Evolutionary conservation across 2,113 vertebrate species (phyloP).

Genomic region (Candoia aspera): DNA sequence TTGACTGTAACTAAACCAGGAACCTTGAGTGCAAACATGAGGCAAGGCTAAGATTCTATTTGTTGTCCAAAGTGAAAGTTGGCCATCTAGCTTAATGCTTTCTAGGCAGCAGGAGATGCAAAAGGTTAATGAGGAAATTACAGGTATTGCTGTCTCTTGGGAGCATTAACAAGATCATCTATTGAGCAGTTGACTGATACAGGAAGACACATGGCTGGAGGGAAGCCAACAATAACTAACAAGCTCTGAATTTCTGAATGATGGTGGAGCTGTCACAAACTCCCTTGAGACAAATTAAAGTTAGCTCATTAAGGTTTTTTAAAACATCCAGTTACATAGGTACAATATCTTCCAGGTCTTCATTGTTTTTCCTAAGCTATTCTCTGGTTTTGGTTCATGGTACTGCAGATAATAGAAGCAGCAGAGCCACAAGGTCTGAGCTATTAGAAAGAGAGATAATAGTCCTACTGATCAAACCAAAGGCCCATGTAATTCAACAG

Average conservation of each 20-base stretch:
- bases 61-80: not conserved
- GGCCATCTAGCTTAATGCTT: not conserved
- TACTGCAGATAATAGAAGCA: not conserved
- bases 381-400: not conserved
- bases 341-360: not conserved
- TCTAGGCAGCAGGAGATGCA: not conserved
- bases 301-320: not conserved
- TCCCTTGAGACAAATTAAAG: not conserved
- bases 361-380: not conserved
- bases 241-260: not conserved
- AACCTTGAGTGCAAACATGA: too few relatives aligned
- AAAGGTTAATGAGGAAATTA: slow-evolving; percentile 25
- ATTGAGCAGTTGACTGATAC: not conserved
- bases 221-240: not conserved
- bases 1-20: not conserved
- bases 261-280: not conserved
- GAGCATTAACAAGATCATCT: not conserved
- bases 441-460: not conserved
- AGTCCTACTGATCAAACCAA: not conserved
- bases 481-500: not conserved
- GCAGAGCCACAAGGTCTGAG: not conserved
- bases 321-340: not conserved
- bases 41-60: too few relatives aligned
- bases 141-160: not conserved
- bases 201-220: not conserved